A percentile compares a stretch with the other conserved stretches of the same genome.
phyloP scores from a whole-genome alignment of 1,140 invertebrate species.

The Cydia strobilella region DNA sequence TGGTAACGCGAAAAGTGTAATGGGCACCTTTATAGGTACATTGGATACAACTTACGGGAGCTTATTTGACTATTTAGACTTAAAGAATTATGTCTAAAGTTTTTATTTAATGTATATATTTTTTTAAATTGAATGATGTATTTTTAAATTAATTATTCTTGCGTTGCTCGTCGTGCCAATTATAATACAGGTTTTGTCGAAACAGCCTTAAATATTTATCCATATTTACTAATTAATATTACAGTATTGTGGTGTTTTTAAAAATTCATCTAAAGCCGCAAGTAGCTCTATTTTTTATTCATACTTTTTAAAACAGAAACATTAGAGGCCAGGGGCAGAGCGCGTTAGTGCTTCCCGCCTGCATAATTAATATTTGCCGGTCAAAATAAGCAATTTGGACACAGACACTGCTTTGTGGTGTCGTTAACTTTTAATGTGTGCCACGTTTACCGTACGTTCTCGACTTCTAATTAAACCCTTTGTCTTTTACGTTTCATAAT shows the following conservation, averaged over 20 bases:
- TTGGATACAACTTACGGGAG: too few relatives aligned
- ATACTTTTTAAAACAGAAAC: conserved; percentile 31
- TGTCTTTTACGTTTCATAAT: conserved; percentile 29
- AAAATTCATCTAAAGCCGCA: background rate
- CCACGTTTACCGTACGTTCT: conserved; percentile 47
- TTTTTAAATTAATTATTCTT: too few relatives aligned
- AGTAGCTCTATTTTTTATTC: conserved; percentile 24
- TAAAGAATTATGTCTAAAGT: too few relatives aligned
- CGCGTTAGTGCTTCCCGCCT: conserved; percentile 49
- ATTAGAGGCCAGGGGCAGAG: conserved; percentile 34
- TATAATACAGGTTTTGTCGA: too few relatives aligned
- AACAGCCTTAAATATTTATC: too few relatives aligned
- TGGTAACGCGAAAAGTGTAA: too few relatives aligned
- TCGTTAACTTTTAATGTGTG: conserved; percentile 61
- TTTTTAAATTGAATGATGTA: too few relatives aligned
- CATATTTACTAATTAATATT: too few relatives aligned
- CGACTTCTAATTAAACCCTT: conserved; percentile 32
- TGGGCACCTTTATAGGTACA: too few relatives aligned
- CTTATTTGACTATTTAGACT: too few relatives aligned
- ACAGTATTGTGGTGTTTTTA: background rate
- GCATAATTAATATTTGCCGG: conserved; percentile 66
- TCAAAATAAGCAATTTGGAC: conserved; percentile 71
- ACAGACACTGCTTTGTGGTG: conserved; percentile 62
- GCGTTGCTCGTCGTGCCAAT: too few relatives aligned
- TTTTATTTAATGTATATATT: too few relatives aligned